Base-by-base conservation (phyloP, 2,797 vertebrate genomes). In the Anguilla marmorata region DNA sequence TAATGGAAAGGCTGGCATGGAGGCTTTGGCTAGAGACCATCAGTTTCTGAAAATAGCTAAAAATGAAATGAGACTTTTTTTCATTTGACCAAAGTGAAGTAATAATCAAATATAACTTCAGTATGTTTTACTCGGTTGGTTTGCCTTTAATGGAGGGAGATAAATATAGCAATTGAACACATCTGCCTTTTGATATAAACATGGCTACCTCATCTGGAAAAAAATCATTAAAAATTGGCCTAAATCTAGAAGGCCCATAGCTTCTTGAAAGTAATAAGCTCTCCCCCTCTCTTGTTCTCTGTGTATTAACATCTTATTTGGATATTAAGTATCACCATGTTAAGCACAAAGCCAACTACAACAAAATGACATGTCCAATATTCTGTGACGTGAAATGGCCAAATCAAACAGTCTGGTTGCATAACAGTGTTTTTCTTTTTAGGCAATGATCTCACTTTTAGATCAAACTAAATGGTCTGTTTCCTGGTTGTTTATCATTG, bases 91-190 rank as follows among this genome's bases (percentile, higher is more conserved):
- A 56, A 80, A 80, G 50, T 58, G 72, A 56, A 86, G 54, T 60
- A 79, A 66, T 79, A 74, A 85, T 86, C 69, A 85, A 63, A 88
- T 85, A 85, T 80, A 60, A 85, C 84, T 27, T 60, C 21, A 33
- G 82, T 58, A 21, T 48, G 30, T 54, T 87, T 88, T 4, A 72
- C 82, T 56, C 60, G 87, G 41, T 85, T 76, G 37, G 63, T 85
- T 85, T 85, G 83, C 87, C 87, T 74, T 88, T n/a, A 52, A 74
- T 84, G 84, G 30, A 63, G 33, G 72, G 27, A 50, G 87, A 88
- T 63, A 80, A 85, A 88, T 72, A 76, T 85, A 88, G 66, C 74
- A 72, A 41, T 74, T 82, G 83, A 85, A 85, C 50, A 76, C 37
- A n/a, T 74, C 45, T 50, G 24, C 63, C 82, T 52, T 54, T 48